phyloP scores from a whole-genome alignment of 2,113 vertebrate genomes.

The Hemichromis elongatus region DNA sequence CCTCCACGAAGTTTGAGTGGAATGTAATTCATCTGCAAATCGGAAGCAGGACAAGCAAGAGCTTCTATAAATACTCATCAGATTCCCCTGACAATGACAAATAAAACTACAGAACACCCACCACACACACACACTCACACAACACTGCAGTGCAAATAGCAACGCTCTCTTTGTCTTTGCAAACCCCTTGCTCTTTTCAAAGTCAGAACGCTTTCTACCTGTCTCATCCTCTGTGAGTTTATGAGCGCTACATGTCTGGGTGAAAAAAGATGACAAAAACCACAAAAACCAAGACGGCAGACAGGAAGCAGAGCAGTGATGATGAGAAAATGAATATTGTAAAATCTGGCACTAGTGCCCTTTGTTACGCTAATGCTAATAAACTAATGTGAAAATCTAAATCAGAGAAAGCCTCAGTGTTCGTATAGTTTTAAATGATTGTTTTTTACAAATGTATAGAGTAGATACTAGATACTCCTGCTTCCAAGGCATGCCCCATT shows the following conservation, averaged over 20 bases:
- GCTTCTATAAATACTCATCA: constrained; percentile 54
- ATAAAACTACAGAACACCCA: constrained; percentile 7
- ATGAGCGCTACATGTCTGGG: neutral
- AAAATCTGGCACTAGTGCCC: neutral
- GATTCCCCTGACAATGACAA: constrained; percentile 44
- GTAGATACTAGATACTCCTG: no score
- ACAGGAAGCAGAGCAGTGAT: neutral
- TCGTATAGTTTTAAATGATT: neutral
- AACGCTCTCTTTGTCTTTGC: neutral
- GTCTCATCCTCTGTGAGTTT: neutral
- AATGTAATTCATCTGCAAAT: constrained; percentile 50
- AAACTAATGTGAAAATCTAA: neutral
- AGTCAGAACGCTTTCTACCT: neutral
- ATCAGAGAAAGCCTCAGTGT: neutral
- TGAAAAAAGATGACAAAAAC: neutral
- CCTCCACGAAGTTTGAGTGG: constrained; percentile 11
- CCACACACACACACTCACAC: neutral
- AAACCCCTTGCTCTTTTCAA: neutral
- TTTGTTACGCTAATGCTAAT: neutral
- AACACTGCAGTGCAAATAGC: constrained; percentile 20
- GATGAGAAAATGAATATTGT: neutral
- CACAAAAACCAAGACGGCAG: neutral
- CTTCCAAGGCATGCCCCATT: neutral
- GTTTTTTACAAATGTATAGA: neutral
- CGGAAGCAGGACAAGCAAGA: constrained; percentile 41